Percentiles rank a stretch among this genome's conserved stretches.
These are phyloP conservation scores for Strix uralensis DNA, from an alignment of 2,113 vertebrate species.

Conservation along the genomic window DNA sequence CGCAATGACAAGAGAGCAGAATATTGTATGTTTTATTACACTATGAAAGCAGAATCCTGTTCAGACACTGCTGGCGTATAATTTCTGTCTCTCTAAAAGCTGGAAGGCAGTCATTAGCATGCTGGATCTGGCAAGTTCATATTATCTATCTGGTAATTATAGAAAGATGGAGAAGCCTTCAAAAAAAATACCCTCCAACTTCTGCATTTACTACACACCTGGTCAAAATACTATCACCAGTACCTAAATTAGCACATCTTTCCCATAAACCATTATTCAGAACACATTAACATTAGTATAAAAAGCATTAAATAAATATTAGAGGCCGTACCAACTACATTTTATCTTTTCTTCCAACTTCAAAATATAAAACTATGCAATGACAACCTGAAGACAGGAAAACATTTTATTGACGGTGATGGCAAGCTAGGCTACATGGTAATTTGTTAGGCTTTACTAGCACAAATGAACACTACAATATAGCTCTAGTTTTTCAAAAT, in stretches of 20 bases:
- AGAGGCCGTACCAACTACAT: neutral
- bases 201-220: conserved; percentile 20
- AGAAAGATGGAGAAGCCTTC: conserved; percentile 27
- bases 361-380: neutral
- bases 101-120: conserved; percentile 56
- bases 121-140: conserved; percentile 42
- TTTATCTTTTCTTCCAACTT: neutral
- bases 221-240: conserved; percentile 12
- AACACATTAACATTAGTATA: neutral
- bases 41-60: neutral
- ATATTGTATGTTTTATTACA: conserved; percentile 17
- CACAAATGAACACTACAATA: neutral
- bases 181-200: neutral
- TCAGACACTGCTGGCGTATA: conserved; percentile 28
- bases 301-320: neutral
- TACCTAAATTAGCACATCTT: neutral
- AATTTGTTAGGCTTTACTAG: neutral
- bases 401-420: neutral
- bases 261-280: neutral
- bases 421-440: neutral
- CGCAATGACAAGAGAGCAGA: neutral
- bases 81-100: conserved; percentile 56
- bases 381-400: neutral
- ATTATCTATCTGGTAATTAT: conserved; percentile 48
- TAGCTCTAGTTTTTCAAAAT: neutral